Evolutionary conservation across 2,113 vertebrate species (phyloP).

Genomic region (Menura novaehollandiae): DNA sequence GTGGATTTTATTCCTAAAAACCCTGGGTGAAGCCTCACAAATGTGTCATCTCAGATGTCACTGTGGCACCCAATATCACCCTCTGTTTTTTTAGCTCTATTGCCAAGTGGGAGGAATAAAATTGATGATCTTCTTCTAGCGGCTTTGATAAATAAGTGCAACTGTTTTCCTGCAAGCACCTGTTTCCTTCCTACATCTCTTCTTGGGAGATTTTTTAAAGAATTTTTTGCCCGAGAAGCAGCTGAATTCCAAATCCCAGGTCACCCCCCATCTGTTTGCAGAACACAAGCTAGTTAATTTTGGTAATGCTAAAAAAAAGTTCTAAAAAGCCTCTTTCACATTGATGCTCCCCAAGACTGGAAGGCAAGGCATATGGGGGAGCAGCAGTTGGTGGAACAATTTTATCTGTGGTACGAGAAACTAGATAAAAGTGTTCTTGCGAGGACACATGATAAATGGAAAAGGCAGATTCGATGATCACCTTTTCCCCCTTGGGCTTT

Average conservation of each 20-base stretch:
- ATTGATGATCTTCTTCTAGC: not conserved
- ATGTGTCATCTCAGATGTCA: not conserved
- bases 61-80: not conserved
- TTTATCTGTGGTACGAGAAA: constrained; percentile 14
- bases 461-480: not conserved
- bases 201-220: constrained; percentile 26
- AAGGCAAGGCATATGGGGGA: constrained; percentile 27
- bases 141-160: constrained; percentile 27
- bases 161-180: constrained; percentile 15
- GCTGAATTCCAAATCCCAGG: constrained; percentile 50
- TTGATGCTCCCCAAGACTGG: constrained; percentile 14
- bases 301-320: constrained; percentile 30
- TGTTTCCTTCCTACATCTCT: constrained; percentile 29
- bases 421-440: not conserved
- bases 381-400: constrained; percentile 8
- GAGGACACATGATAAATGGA: not conserved
- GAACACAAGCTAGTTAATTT: constrained; percentile 50
- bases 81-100: not conserved
- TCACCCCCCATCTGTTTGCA: constrained; percentile 47
- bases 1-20: not conserved
- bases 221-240: constrained; percentile 3
- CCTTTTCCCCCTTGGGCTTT: not conserved
- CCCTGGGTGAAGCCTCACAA: not conserved
- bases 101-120: not conserved
- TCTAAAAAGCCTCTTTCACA: constrained; percentile 32